Evolutionary conservation across 2,888 invertebrate genomes (phyloP), one percentile per base, ranked within the genome.

Genomic region (Drepanosiphum platanoidis): DNA sequence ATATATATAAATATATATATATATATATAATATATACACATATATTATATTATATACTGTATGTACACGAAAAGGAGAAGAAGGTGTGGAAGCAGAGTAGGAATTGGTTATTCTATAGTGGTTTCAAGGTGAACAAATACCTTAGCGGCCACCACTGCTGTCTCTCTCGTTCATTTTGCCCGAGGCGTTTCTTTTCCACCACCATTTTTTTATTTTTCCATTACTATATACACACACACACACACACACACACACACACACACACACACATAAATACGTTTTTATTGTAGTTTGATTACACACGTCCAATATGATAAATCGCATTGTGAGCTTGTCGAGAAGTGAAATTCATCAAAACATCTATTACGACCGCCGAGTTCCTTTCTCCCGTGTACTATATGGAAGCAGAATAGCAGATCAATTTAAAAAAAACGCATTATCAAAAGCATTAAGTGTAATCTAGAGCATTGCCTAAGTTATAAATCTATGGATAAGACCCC

Each of bases 51-150:
- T n/a, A n/a, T 66, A 42, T 66, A 70, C 5, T 36, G 64, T 58
- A 70, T 52, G 84, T 77, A 52, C 68, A 84, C 52, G 30, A 84
- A 77, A 70, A 75, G 46, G 34, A 74, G 46, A n/a, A 46, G 61
- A 82, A 83, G 83, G 84, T 77, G 84, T 84, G 84, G 84, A 84
- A 72, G 75, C 68, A 70, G 64, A 74, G 72, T 83, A 75, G 27
- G 74, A 83, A 74, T 74, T 75, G 72, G 74, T 83, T 83, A 83
- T 83, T 75, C 66, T 75, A 36, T 66, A 66, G 84, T 58, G 58
- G 75, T 84, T 84, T 84, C 84, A 84, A 84, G 84, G 84, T 84
- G 84, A 84, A 66, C 84, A 68, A 84, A 84, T 84, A 84, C 84
- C 84, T 84, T 42, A 70, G 75, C 77, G 9, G 52, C 75, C 68